Conservation (phyloP, 2,888 invertebrate species). For the Drosophila mulleri region DNA sequence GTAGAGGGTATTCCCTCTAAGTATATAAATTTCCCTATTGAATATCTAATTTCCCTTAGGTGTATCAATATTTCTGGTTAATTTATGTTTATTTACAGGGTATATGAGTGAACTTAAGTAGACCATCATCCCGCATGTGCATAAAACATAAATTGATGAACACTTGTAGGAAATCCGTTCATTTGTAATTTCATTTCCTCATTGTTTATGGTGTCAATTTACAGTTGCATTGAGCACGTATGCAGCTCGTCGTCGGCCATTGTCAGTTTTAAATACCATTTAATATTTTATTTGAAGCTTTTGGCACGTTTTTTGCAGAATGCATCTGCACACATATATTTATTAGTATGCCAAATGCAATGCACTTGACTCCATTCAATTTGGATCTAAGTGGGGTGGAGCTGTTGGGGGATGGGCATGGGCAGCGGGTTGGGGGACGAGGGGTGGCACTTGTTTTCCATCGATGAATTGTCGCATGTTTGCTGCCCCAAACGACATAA, state of each 20-base stretch:
- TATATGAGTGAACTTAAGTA: not conserved
- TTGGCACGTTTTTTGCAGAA: slow-evolving; percentile 38
- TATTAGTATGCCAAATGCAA: slow-evolving; percentile 67
- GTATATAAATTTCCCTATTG: not conserved
- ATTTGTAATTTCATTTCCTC: slow-evolving; percentile 35
- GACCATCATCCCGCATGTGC: not conserved
- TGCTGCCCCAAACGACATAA: slow-evolving; percentile 49
- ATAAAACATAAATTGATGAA: slow-evolving; percentile 33
- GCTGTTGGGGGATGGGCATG: too few species aligned
- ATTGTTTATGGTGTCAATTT: slow-evolving; percentile 46
- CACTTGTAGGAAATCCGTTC: slow-evolving; percentile 33
- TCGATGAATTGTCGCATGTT: slow-evolving; percentile 69
- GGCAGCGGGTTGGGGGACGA: too few species aligned
- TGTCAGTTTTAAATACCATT: slow-evolving; percentile 41
- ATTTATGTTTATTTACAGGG: not conserved
- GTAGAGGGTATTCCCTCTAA: not conserved
- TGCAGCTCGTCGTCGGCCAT: not conserved
- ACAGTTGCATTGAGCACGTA: slow-evolving; percentile 44
- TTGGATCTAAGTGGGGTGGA: slow-evolving; percentile 23
- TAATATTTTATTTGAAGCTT: slow-evolving; percentile 37
- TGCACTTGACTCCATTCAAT: slow-evolving; percentile 73
- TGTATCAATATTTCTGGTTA: not conserved
- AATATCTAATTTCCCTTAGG: not conserved
- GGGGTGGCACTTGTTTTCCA: slow-evolving; percentile 45
- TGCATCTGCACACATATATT: slow-evolving; percentile 32